phyloP scores from a whole-genome alignment of 2,888 invertebrate species.

The Mimachlamys varia region DNA sequence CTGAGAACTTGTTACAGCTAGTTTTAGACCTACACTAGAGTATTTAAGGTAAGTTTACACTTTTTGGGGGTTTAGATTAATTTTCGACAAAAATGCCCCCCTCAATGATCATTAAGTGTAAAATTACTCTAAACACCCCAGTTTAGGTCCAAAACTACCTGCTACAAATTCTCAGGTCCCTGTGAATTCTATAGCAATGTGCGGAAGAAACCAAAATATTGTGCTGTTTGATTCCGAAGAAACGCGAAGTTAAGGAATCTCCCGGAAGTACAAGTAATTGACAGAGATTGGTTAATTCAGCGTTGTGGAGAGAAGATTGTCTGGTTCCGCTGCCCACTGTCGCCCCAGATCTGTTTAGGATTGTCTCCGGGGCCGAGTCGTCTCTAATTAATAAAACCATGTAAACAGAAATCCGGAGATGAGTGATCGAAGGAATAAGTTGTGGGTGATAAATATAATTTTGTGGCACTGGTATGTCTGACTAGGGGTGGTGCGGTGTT shows the following conservation, averaged over 20 bases:
- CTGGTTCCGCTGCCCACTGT: not conserved
- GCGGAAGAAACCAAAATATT: not conserved
- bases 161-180: too few relatives aligned
- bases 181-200: not conserved
- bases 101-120: too few relatives aligned
- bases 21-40: too few relatives aligned
- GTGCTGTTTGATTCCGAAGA: not conserved
- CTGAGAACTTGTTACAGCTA: too few relatives aligned
- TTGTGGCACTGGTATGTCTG: conserved; percentile 3
- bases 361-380: not conserved
- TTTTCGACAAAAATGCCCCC: too few relatives aligned
- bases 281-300: not conserved
- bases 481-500: not conserved
- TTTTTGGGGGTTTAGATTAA: too few relatives aligned
- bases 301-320: not conserved
- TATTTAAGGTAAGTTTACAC: too few relatives aligned
- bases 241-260: not conserved
- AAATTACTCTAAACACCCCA: too few relatives aligned
- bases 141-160: too few relatives aligned
- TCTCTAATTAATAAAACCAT: not conserved
- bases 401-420: not conserved
- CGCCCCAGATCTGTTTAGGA: not conserved
- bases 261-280: not conserved
- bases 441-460: not conserved
- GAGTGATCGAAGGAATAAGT: not conserved